Conservation (phyloP, 2,113 vertebrate species). For the Speoplatyrhinus poulsoni region DNA sequence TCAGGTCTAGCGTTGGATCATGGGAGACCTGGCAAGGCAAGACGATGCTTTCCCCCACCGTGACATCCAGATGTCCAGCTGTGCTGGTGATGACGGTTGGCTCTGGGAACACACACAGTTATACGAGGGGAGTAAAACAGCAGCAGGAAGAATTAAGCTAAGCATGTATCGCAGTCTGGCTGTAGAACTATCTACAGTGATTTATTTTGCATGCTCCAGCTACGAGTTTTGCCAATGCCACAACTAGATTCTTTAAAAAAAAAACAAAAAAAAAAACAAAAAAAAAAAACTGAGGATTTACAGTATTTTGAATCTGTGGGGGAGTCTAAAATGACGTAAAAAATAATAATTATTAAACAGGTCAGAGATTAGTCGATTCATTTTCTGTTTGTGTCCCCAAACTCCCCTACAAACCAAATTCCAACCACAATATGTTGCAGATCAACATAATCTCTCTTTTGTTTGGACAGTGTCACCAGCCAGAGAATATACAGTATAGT, state of each 20-base stretch:
- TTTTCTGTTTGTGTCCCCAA: slow-evolving; percentile 43
- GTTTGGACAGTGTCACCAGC: slow-evolving; percentile 28
- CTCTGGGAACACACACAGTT: slow-evolving; percentile 70
- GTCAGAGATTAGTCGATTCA: slow-evolving; percentile 51
- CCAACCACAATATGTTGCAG: slow-evolving; percentile 38
- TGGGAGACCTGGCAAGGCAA: slow-evolving; percentile 93
- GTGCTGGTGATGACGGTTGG: slow-evolving; percentile 87
- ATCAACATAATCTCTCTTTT: slow-evolving; percentile 63
- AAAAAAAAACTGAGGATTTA: too few species aligned
- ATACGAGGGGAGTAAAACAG: background rate
- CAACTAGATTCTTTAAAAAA: too few species aligned
- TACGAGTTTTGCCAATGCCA: too few species aligned
- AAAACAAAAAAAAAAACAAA: too few species aligned
- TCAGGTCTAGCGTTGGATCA: slow-evolving; percentile 88
- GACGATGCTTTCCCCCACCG: slow-evolving; percentile 94
- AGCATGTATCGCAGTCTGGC: too few species aligned
- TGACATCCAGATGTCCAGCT: slow-evolving; percentile 91
- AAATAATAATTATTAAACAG: slow-evolving; percentile 15
- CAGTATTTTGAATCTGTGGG: too few species aligned
- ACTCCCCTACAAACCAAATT: slow-evolving; percentile 50
- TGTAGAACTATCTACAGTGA: too few species aligned
- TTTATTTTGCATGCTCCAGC: too few species aligned
- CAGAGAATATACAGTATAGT: slow-evolving; percentile 19
- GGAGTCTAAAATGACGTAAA: slow-evolving; percentile 11
- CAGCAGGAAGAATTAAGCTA: background rate